Evolutionary conservation across 2,888 invertebrate genomes (phyloP).

Genomic region (Pecten maximus): DNA sequence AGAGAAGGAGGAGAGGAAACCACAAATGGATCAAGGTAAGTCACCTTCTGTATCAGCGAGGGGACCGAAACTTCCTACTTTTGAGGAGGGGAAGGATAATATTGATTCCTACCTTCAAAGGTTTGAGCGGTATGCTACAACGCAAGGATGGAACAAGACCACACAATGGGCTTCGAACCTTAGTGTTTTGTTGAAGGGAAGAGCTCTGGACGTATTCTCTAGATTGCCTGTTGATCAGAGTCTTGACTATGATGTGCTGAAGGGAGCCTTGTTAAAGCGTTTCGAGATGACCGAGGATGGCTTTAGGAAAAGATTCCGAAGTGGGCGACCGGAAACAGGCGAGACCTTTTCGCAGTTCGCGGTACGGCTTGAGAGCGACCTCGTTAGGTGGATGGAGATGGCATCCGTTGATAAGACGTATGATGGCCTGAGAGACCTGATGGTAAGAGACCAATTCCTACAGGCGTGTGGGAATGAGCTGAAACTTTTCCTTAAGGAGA

Average conservation of each 20-base stretch:
- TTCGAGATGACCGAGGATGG: conserved; percentile 54
- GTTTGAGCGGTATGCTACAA: conserved; percentile 38
- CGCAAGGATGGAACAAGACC: conserved; percentile 31
- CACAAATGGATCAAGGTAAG: background rate
- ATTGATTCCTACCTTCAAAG: conserved; percentile 46
- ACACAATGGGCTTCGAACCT: conserved; percentile 45
- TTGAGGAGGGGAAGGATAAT: conserved; percentile 44
- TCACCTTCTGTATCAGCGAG: background rate
- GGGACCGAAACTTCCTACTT: conserved; percentile 39
- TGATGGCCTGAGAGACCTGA: conserved; percentile 45
- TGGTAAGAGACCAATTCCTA: conserved; percentile 48
- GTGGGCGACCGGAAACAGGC: conserved; percentile 41
- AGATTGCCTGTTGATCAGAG: conserved; percentile 41
- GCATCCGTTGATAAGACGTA: conserved; percentile 35
- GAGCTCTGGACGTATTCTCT: conserved; percentile 49
- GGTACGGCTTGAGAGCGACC: conserved; percentile 41
- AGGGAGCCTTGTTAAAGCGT: conserved; percentile 40
- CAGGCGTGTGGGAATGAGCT: conserved; percentile 39
- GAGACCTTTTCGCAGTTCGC: conserved; percentile 50
- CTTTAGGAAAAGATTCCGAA: conserved; percentile 48
- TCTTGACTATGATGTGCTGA: conserved; percentile 44
- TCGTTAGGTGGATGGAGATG: conserved; percentile 50
- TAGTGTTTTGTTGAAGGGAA: conserved; percentile 50
- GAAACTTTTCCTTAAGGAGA: conserved; percentile 53
- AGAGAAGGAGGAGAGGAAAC: background rate